Evolutionary conservation across 2,888 invertebrate species (phyloP).

Genomic region (Agrypnus murinus): DNA sequence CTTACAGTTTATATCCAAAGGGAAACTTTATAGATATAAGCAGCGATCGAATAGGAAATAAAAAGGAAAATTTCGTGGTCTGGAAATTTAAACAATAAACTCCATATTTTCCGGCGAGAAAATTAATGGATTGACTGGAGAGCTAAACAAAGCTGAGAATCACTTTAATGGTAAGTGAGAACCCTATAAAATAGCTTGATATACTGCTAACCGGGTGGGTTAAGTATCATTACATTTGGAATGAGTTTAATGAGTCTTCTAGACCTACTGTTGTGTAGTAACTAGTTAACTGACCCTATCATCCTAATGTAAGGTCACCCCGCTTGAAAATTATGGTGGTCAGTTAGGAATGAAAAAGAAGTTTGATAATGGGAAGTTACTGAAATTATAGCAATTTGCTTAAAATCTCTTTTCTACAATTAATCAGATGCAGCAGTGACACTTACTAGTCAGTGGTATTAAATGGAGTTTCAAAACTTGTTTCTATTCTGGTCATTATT

Average conservation of each 20-base stretch:
- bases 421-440: too few species aligned
- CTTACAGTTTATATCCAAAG: too few species aligned
- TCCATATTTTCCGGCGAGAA: slow-evolving; percentile 35
- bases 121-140: slow-evolving; percentile 43
- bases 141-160: slow-evolving; percentile 43
- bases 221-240: slow-evolving; percentile 40
- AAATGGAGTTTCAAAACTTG: too few species aligned
- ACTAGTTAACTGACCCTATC: slow-evolving; percentile 32
- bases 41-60: too few species aligned
- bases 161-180: slow-evolving; percentile 43
- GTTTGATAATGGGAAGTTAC: too few species aligned
- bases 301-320: slow-evolving; percentile 10
- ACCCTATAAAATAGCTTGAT: slow-evolving; percentile 41
- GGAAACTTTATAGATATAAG: too few species aligned
- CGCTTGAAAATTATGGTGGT: background rate
- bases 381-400: too few species aligned
- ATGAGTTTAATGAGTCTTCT: slow-evolving; percentile 40
- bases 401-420: too few species aligned
- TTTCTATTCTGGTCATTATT: too few species aligned
- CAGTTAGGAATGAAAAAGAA: too few species aligned
- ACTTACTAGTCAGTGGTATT: too few species aligned
- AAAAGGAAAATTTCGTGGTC: slow-evolving; percentile 7
- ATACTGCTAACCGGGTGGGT: slow-evolving; percentile 46
- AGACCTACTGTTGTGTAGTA: slow-evolving; percentile 27
- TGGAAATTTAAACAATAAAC: slow-evolving; percentile 44